Percentiles rank a stretch among this genome's conserved stretches.
Conservation (phyloP, 2,797 vertebrate species). For the Oreortyx pictus region DNA sequence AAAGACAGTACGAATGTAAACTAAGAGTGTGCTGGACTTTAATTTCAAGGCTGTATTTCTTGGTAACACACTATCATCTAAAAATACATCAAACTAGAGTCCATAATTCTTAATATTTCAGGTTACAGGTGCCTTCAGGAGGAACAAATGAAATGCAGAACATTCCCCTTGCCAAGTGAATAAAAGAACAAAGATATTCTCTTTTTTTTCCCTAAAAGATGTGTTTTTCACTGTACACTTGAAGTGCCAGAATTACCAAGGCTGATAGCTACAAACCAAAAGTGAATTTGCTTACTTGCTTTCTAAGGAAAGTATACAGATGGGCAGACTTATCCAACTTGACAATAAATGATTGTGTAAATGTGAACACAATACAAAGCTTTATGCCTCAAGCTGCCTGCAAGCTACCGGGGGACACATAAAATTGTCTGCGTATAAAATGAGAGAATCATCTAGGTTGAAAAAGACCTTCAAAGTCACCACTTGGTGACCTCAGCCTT, state of each 20-base stretch:
- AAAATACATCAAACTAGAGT: neutral
- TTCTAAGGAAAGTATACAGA: neutral
- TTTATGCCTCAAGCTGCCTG: neutral
- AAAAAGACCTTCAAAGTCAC: neutral
- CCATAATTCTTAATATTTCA: neutral
- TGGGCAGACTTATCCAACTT: neutral
- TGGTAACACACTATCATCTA: neutral
- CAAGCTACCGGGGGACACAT: neutral
- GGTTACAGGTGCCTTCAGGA: neutral
- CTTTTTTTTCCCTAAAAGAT: neutral
- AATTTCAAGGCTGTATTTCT: neutral
- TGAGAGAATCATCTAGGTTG: neutral
- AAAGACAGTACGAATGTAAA: neutral
- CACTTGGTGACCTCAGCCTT: neutral
- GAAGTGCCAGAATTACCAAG: neutral
- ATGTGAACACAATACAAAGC: neutral
- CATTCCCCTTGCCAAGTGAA: neutral
- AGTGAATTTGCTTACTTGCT: neutral
- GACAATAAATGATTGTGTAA: neutral
- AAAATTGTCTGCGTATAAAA: neutral
- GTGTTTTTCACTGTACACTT: neutral
- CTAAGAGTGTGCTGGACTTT: neutral
- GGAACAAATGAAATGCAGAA: neutral
- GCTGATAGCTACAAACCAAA: neutral
- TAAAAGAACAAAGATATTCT: neutral